These are phyloP conservation scores for Sciurus niger DNA, from an alignment of 2,113 vertebrate species.

Conservation along the genomic window DNA sequence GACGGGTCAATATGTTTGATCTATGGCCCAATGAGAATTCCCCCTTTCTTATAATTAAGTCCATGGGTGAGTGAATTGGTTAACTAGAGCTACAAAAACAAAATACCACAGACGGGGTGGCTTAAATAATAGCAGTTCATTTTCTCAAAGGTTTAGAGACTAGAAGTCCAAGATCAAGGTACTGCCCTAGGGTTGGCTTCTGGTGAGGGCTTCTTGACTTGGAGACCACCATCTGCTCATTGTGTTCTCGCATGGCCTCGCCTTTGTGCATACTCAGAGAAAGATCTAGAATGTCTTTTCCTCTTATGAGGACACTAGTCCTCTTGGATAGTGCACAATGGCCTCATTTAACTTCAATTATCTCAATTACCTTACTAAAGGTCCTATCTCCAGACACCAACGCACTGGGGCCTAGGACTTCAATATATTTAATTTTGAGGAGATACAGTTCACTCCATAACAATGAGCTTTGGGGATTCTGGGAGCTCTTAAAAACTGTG, in stretches of 20 bases:
- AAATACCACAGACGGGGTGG: neutral
- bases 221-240: neutral
- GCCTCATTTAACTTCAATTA: neutral
- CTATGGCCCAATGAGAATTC: neutral
- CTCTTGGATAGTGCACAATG: neutral
- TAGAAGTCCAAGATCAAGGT: neutral
- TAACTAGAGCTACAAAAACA: neutral
- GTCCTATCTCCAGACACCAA: neutral
- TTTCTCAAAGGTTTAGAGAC: neutral
- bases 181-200: neutral
- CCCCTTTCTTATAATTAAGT: neutral
- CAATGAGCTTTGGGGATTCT: neutral
- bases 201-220: neutral
- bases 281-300: neutral
- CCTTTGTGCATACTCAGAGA: neutral
- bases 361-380: neutral
- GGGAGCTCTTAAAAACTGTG: neutral
- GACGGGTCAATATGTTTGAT: neutral
- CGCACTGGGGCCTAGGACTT: neutral
- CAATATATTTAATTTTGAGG: neutral
- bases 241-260: neutral
- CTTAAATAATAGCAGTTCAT: neutral
- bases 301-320: neutral
- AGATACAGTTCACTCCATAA: neutral
- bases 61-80: neutral